These are phyloP conservation scores for Corythornis vintsioides DNA, from an alignment of 2,113 vertebrate genomes.

Conservation along the genomic window DNA sequence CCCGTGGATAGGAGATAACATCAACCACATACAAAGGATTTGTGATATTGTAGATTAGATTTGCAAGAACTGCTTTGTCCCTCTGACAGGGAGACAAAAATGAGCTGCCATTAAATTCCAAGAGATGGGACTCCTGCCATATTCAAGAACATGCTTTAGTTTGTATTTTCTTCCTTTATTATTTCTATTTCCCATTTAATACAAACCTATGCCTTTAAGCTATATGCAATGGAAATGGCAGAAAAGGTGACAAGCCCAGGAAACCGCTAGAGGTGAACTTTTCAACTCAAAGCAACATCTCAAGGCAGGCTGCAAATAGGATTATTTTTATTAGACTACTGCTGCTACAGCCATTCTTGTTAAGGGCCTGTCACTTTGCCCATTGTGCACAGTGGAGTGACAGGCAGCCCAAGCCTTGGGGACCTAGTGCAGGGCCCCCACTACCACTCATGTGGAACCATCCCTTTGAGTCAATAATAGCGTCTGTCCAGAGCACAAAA, in stretches of 20 bases:
- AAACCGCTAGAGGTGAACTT: conserved; percentile 34
- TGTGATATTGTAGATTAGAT: conserved; percentile 41
- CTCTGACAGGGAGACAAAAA: conserved; percentile 51
- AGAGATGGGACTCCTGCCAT: conserved; percentile 24
- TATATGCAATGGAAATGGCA: neutral
- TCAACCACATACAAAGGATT: conserved; percentile 34
- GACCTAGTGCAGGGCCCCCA: neutral
- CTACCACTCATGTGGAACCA: fast-evolving
- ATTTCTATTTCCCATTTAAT: conserved; percentile 54
- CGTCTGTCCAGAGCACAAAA: neutral
- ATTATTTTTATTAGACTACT: conserved; percentile 34
- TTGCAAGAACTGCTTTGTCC: conserved; percentile 31
- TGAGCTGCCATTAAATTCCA: neutral
- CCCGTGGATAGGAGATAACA: conserved; percentile 35
- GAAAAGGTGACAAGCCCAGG: conserved; percentile 13
- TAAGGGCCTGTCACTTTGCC: conserved; percentile 18
- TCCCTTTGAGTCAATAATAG: neutral
- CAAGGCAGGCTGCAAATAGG: conserved; percentile 33
- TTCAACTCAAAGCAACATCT: conserved; percentile 38
- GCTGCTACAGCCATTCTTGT: neutral
- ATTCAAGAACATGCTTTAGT: neutral
- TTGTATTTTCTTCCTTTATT: neutral
- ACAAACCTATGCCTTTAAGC: neutral
- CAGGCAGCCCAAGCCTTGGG: neutral
- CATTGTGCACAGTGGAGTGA: neutral